Evolutionary conservation across 2,888 invertebrate genomes (phyloP), one percentile per base, ranked within the genome.

Genomic region (Ophion costatus): DNA sequence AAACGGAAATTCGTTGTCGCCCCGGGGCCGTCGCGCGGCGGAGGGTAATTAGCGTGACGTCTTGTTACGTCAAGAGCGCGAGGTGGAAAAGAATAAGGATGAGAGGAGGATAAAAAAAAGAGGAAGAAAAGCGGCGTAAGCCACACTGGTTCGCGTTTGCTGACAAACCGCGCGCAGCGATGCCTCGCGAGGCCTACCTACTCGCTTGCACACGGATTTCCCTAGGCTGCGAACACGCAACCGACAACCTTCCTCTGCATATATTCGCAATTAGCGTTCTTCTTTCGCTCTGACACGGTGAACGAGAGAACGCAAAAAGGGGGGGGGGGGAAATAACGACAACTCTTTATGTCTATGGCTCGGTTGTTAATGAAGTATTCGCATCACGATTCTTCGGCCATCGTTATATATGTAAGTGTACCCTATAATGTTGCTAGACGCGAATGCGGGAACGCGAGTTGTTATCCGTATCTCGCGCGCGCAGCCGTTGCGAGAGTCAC

Each of bases 31-130:
- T 80, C 64, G 73, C 29, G 56, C 70, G 63, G 77, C 86, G 38
- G 70, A 70, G 84, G 88, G 86, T 90, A 90, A 90, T 90, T 90
- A 84, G 64, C 90, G 89, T 90, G 88, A 90, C 90, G 90, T 88
- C 87, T 88, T 83, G 86, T 90, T 90, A 89, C 89, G 89, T 88
- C 87, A 89, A 79, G 87, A 82, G 78, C 70, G 69, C 78, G 82
- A 80, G 71, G 71, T 81, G 79, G 83, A 85, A 84, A 82, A 87
- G 74, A 84, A 82, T 73, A 69, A 80, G 51, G 14, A 71, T 56
- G 42, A 73, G 73, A 61, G 45, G 63, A 59, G 33, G 17, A 74
- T 57, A 17, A 66, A 63, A 14, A 7, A 33, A 51, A 76, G 64
- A 14, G 14, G 29, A 51, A 76, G 71, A 82, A 70, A 67, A 70